Evolutionary conservation across 2,888 invertebrate species (phyloP).

Genomic region (Pristionchus japonicus): DNA sequence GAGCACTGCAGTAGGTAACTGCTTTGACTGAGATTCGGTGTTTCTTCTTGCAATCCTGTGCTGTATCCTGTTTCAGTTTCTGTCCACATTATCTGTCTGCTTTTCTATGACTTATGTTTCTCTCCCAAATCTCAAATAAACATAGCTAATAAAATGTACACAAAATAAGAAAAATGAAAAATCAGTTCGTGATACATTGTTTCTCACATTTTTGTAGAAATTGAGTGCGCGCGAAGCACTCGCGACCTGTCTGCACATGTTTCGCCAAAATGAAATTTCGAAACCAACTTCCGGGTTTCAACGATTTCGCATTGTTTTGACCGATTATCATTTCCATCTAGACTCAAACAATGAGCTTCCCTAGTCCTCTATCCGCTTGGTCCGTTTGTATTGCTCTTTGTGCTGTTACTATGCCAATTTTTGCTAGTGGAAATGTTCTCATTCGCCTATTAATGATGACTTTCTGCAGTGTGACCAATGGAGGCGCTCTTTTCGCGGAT

Average conservation of each 20-base stretch:
- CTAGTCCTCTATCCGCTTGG: background rate
- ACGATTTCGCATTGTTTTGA: background rate
- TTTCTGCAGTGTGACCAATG: conserved; percentile 47
- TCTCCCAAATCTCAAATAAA: no score
- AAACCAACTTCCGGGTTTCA: background rate
- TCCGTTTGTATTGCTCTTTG: background rate
- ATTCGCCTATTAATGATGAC: background rate
- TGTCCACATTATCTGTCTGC: no score
- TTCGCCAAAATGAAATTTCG: background rate
- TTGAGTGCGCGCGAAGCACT: background rate
- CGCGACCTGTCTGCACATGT: background rate
- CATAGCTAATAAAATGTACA: no score
- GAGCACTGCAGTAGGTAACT: no score
- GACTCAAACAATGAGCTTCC: background rate
- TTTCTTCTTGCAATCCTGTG: no score
- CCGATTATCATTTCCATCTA: background rate
- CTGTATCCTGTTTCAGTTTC: no score
- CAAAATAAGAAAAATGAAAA: no score
- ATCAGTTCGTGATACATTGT: no score
- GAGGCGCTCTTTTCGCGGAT: conserved; percentile 55
- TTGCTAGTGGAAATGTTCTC: background rate
- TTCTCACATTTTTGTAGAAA: no score
- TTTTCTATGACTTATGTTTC: no score
- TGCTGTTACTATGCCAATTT: background rate
- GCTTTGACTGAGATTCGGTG: no score